A percentile compares a stretch with the other conserved stretches of the same genome.
Conservation (phyloP, 1,140 invertebrate genomes). For the Drosophila pruinosa region DNA sequence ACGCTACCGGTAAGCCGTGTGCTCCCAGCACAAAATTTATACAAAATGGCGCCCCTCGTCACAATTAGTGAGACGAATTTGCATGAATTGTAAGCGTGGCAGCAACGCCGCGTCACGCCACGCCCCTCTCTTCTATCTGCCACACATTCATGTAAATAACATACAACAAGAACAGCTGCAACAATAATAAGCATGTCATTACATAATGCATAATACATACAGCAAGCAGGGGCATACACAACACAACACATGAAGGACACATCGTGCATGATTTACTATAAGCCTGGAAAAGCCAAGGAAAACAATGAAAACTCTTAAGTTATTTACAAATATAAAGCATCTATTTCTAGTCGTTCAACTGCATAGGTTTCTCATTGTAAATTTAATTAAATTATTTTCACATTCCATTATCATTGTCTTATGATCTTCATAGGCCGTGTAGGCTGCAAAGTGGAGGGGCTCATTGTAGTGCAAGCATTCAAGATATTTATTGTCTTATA, state of each 20-base stretch:
- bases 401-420: neutral
- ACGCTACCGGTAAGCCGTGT: slow-evolving; percentile 73
- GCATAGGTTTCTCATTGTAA: neutral
- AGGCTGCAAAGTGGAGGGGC: no score
- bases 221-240: slow-evolving; percentile 1
- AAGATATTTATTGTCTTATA: no score
- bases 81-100: slow-evolving; percentile 57
- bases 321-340: neutral
- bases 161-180: slow-evolving; percentile 15
- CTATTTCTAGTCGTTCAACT: slow-evolving; percentile 5
- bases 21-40: slow-evolving; percentile 35
- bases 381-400: slow-evolving; percentile 1
- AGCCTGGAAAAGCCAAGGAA: neutral
- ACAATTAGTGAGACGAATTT: slow-evolving; percentile 73
- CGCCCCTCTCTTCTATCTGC: neutral
- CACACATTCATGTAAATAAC: slow-evolving; percentile 37
- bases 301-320: neutral
- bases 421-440: neutral
- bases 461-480: no score
- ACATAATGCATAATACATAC: slow-evolving; percentile 39
- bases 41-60: slow-evolving; percentile 71
- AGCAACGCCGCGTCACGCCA: slow-evolving; percentile 24
- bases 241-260: neutral
- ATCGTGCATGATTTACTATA: neutral
- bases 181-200: slow-evolving; percentile 48